Evolutionary conservation across 2,113 vertebrate genomes (phyloP), one percentile per base, ranked within the genome.

Genomic region (Hymenochirus boettgeri): DNA sequence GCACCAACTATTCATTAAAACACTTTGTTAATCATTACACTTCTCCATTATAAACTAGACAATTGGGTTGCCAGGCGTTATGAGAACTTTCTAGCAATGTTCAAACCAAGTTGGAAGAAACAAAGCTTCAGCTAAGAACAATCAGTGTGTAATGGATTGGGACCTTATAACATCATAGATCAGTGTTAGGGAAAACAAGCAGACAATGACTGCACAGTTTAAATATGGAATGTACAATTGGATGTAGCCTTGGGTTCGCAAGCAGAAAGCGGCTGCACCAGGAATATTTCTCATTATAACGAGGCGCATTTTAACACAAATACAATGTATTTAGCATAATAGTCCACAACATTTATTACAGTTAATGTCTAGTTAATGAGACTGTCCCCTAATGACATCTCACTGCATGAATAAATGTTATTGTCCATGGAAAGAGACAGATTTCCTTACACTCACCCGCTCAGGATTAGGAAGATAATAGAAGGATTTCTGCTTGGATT

Each of bases 241-340:
- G 13, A 51, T 31, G 46, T 39, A 67, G 39, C 48, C 35, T 22
- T 26, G 31, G 8, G 25, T 18, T 27, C 24, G n/a, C n/a, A n/a
- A 18, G 33, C 8, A 35, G 48, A 45, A 5, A 29, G n/a, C 7
- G 51, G 13, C 45, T 23, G 26, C 25, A n/a, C 56, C 57, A 15
- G 27, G 24, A 67, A 67, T 60, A 60, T 37, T 27, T 53, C 46
- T 42, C 47, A 60, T 53, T 60, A 39, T 58, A 58, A 57, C 19
- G n/a, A 58, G n/a, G 55, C 64, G 21, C 55, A 42, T 39, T 58
- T 60, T 60, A 60, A 67, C 60, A 53, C 56, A 67, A 59, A 67
- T 21, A 60, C 35, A 67, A 60, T 52, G 65, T 18, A 60, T 59
- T 67, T 60, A 60, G 57, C 65, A 60, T 67, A 60, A 60, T 67